A percentile compares a stretch with the other conserved stretches of the same genome.
Evolutionary conservation across 2,888 invertebrate genomes (phyloP).

Genomic region (Ennomos quercinarius): DNA sequence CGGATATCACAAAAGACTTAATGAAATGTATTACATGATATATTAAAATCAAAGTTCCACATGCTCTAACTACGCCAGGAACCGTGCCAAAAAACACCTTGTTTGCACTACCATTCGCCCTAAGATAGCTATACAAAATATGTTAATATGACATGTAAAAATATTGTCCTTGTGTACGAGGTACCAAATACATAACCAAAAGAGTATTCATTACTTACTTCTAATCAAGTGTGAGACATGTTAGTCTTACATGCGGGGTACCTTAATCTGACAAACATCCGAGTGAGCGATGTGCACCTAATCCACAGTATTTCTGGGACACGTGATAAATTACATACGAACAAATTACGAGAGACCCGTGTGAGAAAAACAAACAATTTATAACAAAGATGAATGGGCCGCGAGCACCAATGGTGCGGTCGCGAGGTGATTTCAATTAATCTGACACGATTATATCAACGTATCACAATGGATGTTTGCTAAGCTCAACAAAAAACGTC

Average conservation of each 20-base stretch:
- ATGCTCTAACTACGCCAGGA: too few relatives aligned
- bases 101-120: too few relatives aligned
- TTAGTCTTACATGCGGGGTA: slow-evolving; percentile 33
- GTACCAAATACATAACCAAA: slow-evolving; percentile 1
- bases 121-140: too few relatives aligned
- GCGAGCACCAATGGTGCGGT: slow-evolving; percentile 36
- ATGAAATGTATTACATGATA: too few relatives aligned
- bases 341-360: slow-evolving; percentile 69
- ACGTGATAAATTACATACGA: slow-evolving; percentile 72
- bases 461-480: not conserved
- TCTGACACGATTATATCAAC: slow-evolving; percentile 31
- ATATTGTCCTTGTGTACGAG: not conserved
- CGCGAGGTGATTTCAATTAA: slow-evolving; percentile 68
- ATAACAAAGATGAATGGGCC: slow-evolving; percentile 71
- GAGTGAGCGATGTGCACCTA: slow-evolving; percentile 63
- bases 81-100: too few relatives aligned
- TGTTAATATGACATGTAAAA: not conserved
- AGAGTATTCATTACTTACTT: slow-evolving; percentile 36
- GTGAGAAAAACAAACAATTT: slow-evolving; percentile 77
- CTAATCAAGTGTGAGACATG: slow-evolving; percentile 41
- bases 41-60: too few relatives aligned
- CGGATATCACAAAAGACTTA: too few relatives aligned
- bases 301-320: slow-evolving; percentile 64
- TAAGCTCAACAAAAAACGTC: too few relatives aligned
- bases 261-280: slow-evolving; percentile 59